Conservation (phyloP, 1,140 invertebrate genomes). For the Lutraria rhynchaena region DNA sequence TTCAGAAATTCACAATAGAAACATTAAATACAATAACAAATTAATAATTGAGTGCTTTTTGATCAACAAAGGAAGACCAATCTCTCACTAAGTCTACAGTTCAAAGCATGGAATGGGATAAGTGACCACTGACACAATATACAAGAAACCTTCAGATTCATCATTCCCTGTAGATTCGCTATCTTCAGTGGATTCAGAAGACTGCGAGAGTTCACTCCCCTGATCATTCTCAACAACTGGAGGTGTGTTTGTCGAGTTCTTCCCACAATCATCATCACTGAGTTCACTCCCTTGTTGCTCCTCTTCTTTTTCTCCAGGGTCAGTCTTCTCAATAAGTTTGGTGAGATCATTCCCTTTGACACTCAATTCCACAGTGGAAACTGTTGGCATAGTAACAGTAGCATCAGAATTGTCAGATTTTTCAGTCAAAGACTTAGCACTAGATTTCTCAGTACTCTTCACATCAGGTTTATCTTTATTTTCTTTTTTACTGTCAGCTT, state of each 20-base stretch:
- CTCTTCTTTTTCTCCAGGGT: background rate
- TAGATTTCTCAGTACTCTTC: slow-evolving; percentile 16
- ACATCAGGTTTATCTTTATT: background rate
- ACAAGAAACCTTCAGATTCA: slow-evolving; percentile 8
- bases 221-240: slow-evolving; percentile 5
- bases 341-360: slow-evolving; percentile 9
- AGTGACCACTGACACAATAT: background rate
- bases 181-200: slow-evolving; percentile 22
- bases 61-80: too few species aligned
- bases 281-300: background rate
- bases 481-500: slow-evolving; percentile 26
- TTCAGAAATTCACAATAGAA: too few species aligned
- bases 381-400: background rate
- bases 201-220: slow-evolving; percentile 51
- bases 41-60: too few species aligned
- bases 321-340: slow-evolving; percentile 4
- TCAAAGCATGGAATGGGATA: too few species aligned
- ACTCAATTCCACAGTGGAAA: slow-evolving; percentile 32
- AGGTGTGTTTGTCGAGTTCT: background rate
- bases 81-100: too few species aligned
- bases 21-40: too few species aligned
- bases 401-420: background rate
- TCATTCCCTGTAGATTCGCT: background rate
- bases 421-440: background rate
- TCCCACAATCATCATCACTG: background rate